phyloP scores from a whole-genome alignment of 2,888 invertebrate species.

The Pheosia tremula region DNA sequence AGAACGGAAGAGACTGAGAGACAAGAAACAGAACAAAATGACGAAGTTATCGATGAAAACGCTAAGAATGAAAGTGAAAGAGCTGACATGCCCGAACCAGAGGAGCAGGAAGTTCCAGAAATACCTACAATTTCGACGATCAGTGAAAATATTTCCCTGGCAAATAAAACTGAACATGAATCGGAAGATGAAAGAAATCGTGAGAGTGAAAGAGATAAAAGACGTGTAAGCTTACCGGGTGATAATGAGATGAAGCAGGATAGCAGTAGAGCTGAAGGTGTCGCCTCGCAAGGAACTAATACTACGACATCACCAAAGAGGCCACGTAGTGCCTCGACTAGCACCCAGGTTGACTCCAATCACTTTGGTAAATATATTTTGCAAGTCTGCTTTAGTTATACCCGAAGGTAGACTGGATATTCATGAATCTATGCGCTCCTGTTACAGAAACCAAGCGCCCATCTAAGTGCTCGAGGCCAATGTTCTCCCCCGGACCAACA shows the following conservation, averaged over 20 bases:
- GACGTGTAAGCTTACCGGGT: slow-evolving; percentile 86
- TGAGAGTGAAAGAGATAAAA: slow-evolving; percentile 77
- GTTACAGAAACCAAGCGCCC: slow-evolving; percentile 82
- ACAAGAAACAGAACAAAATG: slow-evolving; percentile 43
- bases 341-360: slow-evolving; percentile 93
- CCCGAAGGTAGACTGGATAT: not conserved
- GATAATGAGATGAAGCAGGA: slow-evolving; percentile 79
- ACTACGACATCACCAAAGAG: slow-evolving; percentile 86
- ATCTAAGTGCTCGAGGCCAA: slow-evolving; percentile 90
- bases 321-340: slow-evolving; percentile 91
- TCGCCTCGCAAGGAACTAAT: slow-evolving; percentile 69
- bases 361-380: slow-evolving; percentile 88
- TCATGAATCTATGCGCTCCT: slow-evolving; percentile 3
- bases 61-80: slow-evolving; percentile 68
- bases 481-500: slow-evolving; percentile 97
- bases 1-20: slow-evolving; percentile 54
- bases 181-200: slow-evolving; percentile 62
- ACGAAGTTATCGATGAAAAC: slow-evolving; percentile 61
- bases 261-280: slow-evolving; percentile 64
- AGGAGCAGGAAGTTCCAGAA: slow-evolving; percentile 77
- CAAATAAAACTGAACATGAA: slow-evolving; percentile 69
- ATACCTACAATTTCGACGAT: slow-evolving; percentile 90
- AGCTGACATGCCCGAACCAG: slow-evolving; percentile 52
- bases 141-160: slow-evolving; percentile 87
- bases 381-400: not conserved